Evolutionary conservation across 2,888 invertebrate species (phyloP).

Genomic region (Tetranychus piercei): DNA sequence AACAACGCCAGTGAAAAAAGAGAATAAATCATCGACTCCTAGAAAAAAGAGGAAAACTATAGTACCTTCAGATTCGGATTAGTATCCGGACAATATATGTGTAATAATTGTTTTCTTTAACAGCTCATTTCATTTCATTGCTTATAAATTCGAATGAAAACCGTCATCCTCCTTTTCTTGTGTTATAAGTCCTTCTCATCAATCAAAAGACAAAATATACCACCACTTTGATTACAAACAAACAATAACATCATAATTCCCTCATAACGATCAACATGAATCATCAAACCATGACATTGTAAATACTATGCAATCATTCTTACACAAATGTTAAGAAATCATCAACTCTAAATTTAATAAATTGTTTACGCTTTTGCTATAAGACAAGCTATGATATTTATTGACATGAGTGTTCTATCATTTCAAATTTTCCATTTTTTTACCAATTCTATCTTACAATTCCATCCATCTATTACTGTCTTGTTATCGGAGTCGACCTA

Average conservation of each 20-base stretch:
- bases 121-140: neutral
- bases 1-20: slow-evolving; percentile 19
- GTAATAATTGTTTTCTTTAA: neutral
- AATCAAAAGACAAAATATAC: neutral
- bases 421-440: no score
- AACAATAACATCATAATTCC: neutral
- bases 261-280: neutral
- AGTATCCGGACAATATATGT: slow-evolving; percentile 9
- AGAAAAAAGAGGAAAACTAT: slow-evolving; percentile 25
- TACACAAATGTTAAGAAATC: neutral
- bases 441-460: no score
- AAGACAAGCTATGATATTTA: no score
- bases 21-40: slow-evolving; percentile 23
- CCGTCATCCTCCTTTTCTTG: neutral
- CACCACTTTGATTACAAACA: neutral
- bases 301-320: neutral
- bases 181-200: neutral
- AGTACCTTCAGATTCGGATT: slow-evolving; percentile 27
- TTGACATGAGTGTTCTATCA: no score
- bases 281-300: neutral
- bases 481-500: no score
- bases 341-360: slow-evolving; percentile 1
- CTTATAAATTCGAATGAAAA: neutral
- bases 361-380: neutral
- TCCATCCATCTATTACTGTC: no score